Base-by-base conservation (phyloP, 2,797 vertebrate genomes). In the Nyctibius grandis region DNA sequence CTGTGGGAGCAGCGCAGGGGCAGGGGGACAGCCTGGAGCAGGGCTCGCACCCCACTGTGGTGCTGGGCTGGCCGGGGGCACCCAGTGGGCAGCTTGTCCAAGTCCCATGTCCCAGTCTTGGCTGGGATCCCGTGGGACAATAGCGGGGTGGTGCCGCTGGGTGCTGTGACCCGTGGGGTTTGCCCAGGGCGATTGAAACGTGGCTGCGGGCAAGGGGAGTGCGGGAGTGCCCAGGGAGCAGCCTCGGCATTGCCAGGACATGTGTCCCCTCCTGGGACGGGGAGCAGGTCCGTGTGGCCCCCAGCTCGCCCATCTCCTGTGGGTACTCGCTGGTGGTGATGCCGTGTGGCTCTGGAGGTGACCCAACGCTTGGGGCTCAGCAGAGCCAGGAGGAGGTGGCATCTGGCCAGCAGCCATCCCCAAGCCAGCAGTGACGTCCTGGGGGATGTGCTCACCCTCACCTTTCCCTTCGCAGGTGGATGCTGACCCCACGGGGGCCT, bases 241-340 rank as follows among this genome's bases (percentile, higher is more conserved):
- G 36, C 14, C 34, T 33, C 1, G 1, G 63, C 67, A 1, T 0
- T 40, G 65, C 54, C 54, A 25, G 74, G 9, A 12, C 29, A 12
- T 0, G 3, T 15, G 67, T 61, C 61, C 33, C 61, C 33, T 80
- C 50, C 29, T 20, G 69, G 69, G 23, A 26, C 0, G 1, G 34
- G 21, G 6, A 47, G 40, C 0, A 2, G n/a, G 5, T 48, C 85
- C 5, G 0, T 3, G 45, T 17, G 33, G 5, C 14, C 50, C 26
- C 21, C 26, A 3, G 61, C 50, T 40, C 26, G 1, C 3, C 40
- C 8, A 1, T 13, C 38, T 13, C 38, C 69, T 6, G 12, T 1
- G 5, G 42, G 9, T 50, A 51, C 63, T 54, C 4, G 0, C 74
- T 9, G 73, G 33, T 1, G 31, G 29, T 3, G 2, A 1, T 9